Conservation (phyloP, 2,888 invertebrate species). For the Phasia obesa region DNA sequence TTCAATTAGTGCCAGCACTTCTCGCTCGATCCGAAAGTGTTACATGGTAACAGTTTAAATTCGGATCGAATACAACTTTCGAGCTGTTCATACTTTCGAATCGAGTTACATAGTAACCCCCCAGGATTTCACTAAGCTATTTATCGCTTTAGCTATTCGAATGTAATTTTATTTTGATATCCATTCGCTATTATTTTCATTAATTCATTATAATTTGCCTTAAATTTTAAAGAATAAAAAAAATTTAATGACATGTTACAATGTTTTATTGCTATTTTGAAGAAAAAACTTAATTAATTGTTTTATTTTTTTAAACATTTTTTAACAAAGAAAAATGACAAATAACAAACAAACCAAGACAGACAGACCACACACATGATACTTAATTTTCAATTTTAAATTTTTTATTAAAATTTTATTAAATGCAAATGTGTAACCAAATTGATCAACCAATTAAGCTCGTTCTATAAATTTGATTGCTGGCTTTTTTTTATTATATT, state of each 20-base stretch:
- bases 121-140: too few relatives aligned
- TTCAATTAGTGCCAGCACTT: too few relatives aligned
- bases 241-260: constrained; percentile 16
- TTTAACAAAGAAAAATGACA: constrained; percentile 9
- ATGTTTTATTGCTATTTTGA: neutral
- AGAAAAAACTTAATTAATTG: constrained; percentile 27
- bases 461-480: constrained; percentile 39
- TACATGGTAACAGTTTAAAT: too few relatives aligned
- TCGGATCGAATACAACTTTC: too few relatives aligned
- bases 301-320: neutral
- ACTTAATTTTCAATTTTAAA: constrained; percentile 1
- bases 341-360: constrained; percentile 27
- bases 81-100: too few relatives aligned
- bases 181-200: too few relatives aligned
- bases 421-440: constrained; percentile 58
- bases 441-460: constrained; percentile 62
- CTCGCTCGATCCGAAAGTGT: too few relatives aligned
- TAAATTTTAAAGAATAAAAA: neutral
- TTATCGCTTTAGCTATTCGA: too few relatives aligned
- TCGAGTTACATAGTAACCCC: too few relatives aligned
- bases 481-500: constrained; percentile 11
- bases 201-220: too few relatives aligned
- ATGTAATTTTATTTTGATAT: neutral
- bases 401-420: constrained; percentile 37
- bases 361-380: constrained; percentile 60